These are phyloP conservation scores for Leptothorax acervorum DNA, from an alignment of 2,888 invertebrate genomes.

Conservation along the genomic window DNA sequence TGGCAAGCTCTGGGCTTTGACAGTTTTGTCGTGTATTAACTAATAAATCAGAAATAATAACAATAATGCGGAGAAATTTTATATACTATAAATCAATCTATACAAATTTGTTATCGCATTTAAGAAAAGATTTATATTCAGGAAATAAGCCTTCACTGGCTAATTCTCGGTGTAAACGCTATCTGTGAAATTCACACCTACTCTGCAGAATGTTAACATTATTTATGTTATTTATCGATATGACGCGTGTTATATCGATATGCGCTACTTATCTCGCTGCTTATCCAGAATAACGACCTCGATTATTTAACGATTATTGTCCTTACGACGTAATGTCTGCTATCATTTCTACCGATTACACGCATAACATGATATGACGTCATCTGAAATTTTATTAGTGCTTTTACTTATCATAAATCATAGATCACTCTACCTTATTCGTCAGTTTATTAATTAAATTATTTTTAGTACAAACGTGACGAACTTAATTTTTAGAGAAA, in stretches of 20 bases:
- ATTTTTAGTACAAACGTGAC: not conserved
- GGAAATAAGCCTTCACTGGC: too few species aligned
- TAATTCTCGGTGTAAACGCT: not conserved
- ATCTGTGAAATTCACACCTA: not conserved
- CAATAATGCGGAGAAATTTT: not conserved
- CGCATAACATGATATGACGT: not conserved
- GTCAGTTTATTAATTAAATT: not conserved
- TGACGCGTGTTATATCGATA: not conserved
- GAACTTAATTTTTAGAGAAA: not conserved
- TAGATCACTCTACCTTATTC: not conserved
- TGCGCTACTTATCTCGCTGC: not conserved
- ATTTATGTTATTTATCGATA: slow-evolving; percentile 11
- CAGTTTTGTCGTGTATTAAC: not conserved
- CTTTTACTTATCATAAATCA: not conserved
- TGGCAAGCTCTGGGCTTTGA: not conserved
- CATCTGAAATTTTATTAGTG: not conserved
- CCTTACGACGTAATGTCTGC: not conserved
- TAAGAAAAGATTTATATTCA: not conserved
- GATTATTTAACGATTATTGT: slow-evolving; percentile 27
- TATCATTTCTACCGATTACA: not conserved
- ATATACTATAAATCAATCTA: not conserved
- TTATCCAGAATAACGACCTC: not conserved
- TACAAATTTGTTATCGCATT: not conserved
- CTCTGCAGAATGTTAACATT: not conserved
- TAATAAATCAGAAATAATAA: not conserved